Evolutionary conservation across 2,797 vertebrate genomes (phyloP).

Genomic region (Hoplostethus atlanticus): DNA sequence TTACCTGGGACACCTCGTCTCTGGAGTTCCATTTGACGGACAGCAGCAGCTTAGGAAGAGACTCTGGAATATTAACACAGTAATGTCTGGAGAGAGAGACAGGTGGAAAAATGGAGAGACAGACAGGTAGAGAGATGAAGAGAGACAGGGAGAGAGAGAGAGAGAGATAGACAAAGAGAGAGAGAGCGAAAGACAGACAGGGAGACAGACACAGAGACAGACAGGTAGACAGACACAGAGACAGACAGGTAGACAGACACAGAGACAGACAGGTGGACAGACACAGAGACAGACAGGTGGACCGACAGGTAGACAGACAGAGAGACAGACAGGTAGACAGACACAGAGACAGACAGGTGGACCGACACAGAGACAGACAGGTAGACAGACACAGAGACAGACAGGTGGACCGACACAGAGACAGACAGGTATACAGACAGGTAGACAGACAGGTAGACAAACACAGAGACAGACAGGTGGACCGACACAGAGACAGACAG

Average conservation of each 20-base stretch:
- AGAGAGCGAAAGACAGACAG: neutral
- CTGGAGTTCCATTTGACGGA: conserved; percentile 89
- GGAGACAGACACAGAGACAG: neutral
- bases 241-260: neutral
- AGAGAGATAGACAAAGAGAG: neutral
- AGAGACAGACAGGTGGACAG: no score
- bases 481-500: no score
- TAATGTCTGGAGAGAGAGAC: conserved; percentile 83
- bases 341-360: no score
- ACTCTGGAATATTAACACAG: conserved; percentile 91
- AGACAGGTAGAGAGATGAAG: neutral
- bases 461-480: no score
- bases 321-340: no score
- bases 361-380: no score
- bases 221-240: conserved; percentile 5
- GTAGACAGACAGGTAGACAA: no score
- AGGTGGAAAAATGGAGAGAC: neutral
- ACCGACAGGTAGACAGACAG: no score
- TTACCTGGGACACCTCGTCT: conserved; percentile 89
- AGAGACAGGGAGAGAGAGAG: neutral
- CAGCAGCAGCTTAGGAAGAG: conserved; percentile 91
- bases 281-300: no score
- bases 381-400: no score
- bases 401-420: no score
- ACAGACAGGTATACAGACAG: no score